A percentile compares a stretch with the other conserved stretches of the same genome.
Conservation (phyloP, 2,888 invertebrate species). For the Plemyria rubiginata region DNA sequence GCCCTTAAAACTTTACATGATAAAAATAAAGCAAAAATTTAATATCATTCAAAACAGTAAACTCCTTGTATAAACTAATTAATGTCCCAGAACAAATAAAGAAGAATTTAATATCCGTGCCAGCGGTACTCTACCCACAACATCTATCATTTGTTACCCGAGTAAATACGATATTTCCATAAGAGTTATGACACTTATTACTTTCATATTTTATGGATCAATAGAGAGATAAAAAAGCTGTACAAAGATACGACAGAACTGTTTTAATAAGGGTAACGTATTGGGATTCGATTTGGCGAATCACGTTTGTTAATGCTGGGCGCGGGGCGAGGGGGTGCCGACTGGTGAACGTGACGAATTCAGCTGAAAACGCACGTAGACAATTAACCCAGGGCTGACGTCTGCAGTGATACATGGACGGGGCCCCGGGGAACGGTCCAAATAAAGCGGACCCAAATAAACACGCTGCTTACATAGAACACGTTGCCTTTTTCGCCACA, state of each 20-base stretch:
- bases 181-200: slow-evolving; percentile 45
- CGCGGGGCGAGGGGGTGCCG: slow-evolving; percentile 44
- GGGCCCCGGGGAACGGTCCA: slow-evolving; percentile 57
- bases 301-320: slow-evolving; percentile 56
- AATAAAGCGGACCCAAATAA: slow-evolving; percentile 66
- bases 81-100: slow-evolving; percentile 53
- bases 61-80: slow-evolving; percentile 51
- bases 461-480: slow-evolving; percentile 55
- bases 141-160: slow-evolving; percentile 53
- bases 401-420: slow-evolving; percentile 72
- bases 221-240: slow-evolving; percentile 40
- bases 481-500: slow-evolving; percentile 52
- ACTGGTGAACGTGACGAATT: slow-evolving; percentile 70
- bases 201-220: slow-evolving; percentile 42
- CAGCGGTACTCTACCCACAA: slow-evolving; percentile 51
- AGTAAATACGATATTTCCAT: slow-evolving; percentile 50
- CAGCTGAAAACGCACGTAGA: slow-evolving; percentile 77
- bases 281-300: slow-evolving; percentile 48
- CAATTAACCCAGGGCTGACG: slow-evolving; percentile 75
- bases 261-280: slow-evolving; percentile 38
- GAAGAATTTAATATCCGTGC: slow-evolving; percentile 57
- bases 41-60: slow-evolving; percentile 21
- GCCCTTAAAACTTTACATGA: too few relatives aligned
- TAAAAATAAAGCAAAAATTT: not conserved
- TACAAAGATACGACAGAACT: slow-evolving; percentile 48